A percentile compares a stretch with the other conserved stretches of the same genome.
phyloP scores from a whole-genome alignment of 2,797 vertebrate species.

The Enteromius radiatus region DNA sequence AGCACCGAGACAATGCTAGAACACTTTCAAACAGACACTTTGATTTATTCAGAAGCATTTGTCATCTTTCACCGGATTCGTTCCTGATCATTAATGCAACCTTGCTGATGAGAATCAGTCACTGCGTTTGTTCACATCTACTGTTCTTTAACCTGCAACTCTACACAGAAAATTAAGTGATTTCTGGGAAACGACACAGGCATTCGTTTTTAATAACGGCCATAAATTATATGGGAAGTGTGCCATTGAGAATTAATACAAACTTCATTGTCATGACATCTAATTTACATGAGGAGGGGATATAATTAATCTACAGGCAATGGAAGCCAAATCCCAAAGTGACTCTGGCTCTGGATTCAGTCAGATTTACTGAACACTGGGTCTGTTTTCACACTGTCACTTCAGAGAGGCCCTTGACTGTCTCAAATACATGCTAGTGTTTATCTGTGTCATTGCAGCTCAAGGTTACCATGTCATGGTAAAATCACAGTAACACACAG shows the following conservation, averaged over 20 bases:
- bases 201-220: neutral
- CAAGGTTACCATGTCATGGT: neutral
- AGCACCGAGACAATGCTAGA: neutral
- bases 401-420: neutral
- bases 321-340: neutral
- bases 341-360: neutral
- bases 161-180: neutral
- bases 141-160: neutral
- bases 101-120: neutral
- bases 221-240: neutral
- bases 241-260: slow-evolving; percentile 1
- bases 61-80: too few relatives aligned
- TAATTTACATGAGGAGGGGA: slow-evolving; percentile 3
- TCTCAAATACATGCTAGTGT: neutral
- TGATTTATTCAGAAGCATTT: neutral
- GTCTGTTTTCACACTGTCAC: neutral
- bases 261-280: neutral
- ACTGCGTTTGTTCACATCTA: neutral
- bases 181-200: neutral
- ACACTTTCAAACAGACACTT: neutral
- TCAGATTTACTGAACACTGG: neutral
- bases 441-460: neutral
- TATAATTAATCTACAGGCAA: neutral
- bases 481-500: neutral
- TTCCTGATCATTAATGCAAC: neutral